These are phyloP conservation scores for Argyrosomus regius DNA, from an alignment of 2,797 vertebrate genomes.

Conservation along the genomic window DNA sequence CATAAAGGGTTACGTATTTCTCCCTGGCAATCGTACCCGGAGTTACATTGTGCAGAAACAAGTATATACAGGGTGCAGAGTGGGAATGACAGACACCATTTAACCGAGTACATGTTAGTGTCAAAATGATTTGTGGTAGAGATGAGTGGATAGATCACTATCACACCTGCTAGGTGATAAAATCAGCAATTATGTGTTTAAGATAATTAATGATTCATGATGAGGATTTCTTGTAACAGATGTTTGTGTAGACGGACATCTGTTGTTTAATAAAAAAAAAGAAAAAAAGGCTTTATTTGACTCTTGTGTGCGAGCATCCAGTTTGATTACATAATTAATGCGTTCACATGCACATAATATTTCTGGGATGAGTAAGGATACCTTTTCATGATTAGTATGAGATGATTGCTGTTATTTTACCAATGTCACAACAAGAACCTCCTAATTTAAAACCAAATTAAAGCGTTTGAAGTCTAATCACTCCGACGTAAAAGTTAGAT, in stretches of 20 bases:
- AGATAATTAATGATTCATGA: constrained; percentile 8
- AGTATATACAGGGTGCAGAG: too few relatives aligned
- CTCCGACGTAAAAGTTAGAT: constrained; percentile 31
- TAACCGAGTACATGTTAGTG: too few relatives aligned
- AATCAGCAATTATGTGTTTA: constrained; percentile 13
- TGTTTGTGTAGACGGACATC: constrained; percentile 25
- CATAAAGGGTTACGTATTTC: too few relatives aligned
- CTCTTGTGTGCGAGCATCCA: neutral
- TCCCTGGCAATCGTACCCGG: too few relatives aligned
- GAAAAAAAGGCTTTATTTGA: neutral
- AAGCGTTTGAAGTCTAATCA: constrained; percentile 52
- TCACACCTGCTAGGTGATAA: neutral
- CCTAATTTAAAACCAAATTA: constrained; percentile 53
- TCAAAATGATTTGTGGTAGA: neutral
- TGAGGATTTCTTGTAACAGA: constrained; percentile 7
- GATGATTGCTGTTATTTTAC: constrained; percentile 27
- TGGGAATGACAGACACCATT: too few relatives aligned
- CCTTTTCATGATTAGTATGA: constrained; percentile 35
- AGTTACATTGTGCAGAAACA: too few relatives aligned
- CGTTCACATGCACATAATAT: constrained; percentile 6
- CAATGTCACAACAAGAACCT: constrained; percentile 47
- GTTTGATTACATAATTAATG: constrained; percentile 1
- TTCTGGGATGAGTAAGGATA: constrained; percentile 13
- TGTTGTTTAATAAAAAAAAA: neutral
- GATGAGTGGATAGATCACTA: neutral